These are phyloP conservation scores for Paguma larvata DNA, from an alignment of 2,797 vertebrate genomes.

Conservation along the genomic window DNA sequence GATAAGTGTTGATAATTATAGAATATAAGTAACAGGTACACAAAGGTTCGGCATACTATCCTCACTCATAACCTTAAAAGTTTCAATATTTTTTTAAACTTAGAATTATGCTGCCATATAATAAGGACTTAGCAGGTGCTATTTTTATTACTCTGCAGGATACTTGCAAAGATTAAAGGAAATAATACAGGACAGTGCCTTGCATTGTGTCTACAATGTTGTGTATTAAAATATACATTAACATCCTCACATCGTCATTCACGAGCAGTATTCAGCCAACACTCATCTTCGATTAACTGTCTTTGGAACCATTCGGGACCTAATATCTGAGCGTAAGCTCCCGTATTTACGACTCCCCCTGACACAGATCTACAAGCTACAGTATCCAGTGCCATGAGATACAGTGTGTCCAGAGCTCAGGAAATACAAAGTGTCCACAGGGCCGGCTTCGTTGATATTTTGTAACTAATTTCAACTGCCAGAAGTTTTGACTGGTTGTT, in stretches of 20 bases:
- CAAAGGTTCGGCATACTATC: neutral
- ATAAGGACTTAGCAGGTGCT: neutral
- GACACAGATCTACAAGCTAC: slow-evolving; percentile 12
- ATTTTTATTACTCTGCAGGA: neutral
- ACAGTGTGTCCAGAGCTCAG: neutral
- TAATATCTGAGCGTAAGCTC: slow-evolving; percentile 41
- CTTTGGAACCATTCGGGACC: neutral
- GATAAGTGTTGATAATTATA: neutral
- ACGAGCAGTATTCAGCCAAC: slow-evolving; percentile 8
- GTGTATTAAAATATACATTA: neutral
- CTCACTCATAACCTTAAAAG: neutral
- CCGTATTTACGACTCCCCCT: neutral
- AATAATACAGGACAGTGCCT: neutral
- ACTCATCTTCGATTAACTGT: neutral
- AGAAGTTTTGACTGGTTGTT: neutral
- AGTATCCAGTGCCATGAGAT: neutral
- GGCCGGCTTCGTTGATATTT: neutral
- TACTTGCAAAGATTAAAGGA: slow-evolving; percentile 3
- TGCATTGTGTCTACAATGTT: neutral
- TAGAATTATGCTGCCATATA: neutral
- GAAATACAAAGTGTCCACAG: neutral
- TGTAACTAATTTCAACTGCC: slow-evolving; percentile 1
- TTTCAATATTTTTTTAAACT: neutral
- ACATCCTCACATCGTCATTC: neutral
- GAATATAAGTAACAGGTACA: neutral